Base-by-base conservation (phyloP, 1,140 invertebrate species). In the Dolichoris vasculosae region DNA sequence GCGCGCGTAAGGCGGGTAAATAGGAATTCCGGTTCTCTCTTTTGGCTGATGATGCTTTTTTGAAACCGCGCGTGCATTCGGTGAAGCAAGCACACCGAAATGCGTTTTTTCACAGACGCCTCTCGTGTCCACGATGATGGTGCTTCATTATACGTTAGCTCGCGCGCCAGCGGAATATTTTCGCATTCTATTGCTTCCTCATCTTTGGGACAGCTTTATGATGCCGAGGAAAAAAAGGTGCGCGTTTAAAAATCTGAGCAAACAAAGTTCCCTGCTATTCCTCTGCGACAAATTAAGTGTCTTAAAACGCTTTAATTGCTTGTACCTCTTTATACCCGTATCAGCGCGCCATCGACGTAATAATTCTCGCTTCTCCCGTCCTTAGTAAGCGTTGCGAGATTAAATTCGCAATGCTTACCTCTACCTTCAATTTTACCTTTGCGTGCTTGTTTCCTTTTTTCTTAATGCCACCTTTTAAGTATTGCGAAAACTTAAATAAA, bases 1-100 rank as follows among this genome's bases (percentile, higher is more conserved):
- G n/a, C 15, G 67, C 20, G 35, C 67, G 67, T 69, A 69, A 69
- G 15, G 9, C 17, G 67, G 43, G 32, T 77, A 64, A 38, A 67
- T 46, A 81, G 20, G 40, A 69, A 69, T 81, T 81, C 64, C 63
- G 64, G 64, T 81, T 69, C 79, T 67, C 59, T n/a, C 43, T 69
- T 40, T 67, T 38, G 51, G 32, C 23, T 63, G 51, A 79, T 63
- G 40, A 67, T 59, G 78, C 40, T 46, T 23, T 75, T 75, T 73
- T n/a, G 26, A 46, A 80, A 43, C 26, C 2, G 55, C 59, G 40
- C 8, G 23, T 26, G 55, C 55, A 26, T 6, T 51, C 48, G 15
- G 48, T 51, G 7, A 26, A 59, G 43, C 23, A 15, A 23, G 8
- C 35, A 17, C 55, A 69, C 35, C 32, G 32, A 69, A 69, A 69